Base-by-base conservation (phyloP, 1,140 invertebrate species). In the Zaprionus vittiger region DNA sequence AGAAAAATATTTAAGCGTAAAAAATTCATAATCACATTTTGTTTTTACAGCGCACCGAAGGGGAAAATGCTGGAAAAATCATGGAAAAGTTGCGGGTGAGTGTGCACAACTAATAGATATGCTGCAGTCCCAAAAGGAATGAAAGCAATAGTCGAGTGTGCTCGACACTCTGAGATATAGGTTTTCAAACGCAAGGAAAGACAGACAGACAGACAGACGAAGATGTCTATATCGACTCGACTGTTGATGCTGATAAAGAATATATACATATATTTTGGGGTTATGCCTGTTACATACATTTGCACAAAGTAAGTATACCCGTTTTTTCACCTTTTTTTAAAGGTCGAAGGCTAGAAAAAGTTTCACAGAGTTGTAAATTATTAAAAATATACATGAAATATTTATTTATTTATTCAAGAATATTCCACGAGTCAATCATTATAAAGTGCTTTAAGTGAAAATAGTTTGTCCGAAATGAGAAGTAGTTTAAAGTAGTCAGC, bases 301-400 rank as follows among this genome's bases (percentile, higher is more conserved):
- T 31, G 28, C 28, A 31, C 28, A 31, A 31, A 7, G 28, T 31
- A 7, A 9, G 2, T 31, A 31, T 31, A 31, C 28, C 28, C 28
- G 1, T 9, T 7, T 7, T 31, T 31, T n/a, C n/a, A n/a, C n/a
- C n/a, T n/a, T 28, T 2, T 31, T 31, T 31, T 7, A 31, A 31
- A 31, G 6, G 28, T 31, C 6, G 7, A 9, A 31, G 1, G 7
- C 28, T 31, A 31, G 7, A 34, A 34, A 34, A 34, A 34, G 31
- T 34, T 34, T 9, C 31, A 11, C 2, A 28, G 9, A 9, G 9
- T 34, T 34, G 9, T 34, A 34, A 57, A 57, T 57, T 20, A 14
- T 49, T 60, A 74, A 69, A 74, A 69, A 52, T 59, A 47, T 59
- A 38, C 24, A 71, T 71, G n/a, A 71, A 71, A 71, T 59, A 76